phyloP scores from a whole-genome alignment of 1,140 invertebrate species.

The Dinoponera quadriceps region DNA sequence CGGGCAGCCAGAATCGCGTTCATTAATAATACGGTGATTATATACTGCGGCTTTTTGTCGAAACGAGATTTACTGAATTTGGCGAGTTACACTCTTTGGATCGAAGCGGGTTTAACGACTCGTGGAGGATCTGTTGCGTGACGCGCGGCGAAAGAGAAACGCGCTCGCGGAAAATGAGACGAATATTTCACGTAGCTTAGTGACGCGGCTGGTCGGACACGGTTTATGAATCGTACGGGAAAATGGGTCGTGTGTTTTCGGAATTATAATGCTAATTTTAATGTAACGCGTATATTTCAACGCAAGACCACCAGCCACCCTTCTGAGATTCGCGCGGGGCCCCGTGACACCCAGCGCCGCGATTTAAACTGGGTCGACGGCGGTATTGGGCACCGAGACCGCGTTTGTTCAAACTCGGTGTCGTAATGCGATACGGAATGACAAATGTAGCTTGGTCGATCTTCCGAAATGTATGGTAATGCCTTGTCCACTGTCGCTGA shows the following conservation, averaged over 20 bases:
- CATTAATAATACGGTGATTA: conserved; percentile 57
- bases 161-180: conserved; percentile 6
- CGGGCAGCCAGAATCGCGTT: conserved; percentile 38
- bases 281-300: neutral
- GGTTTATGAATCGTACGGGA: too few relatives aligned
- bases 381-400: conserved; percentile 2
- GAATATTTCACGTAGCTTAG: neutral
- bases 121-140: neutral
- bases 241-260: neutral
- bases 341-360: neutral
- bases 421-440: conserved; percentile 62
- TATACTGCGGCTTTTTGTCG: conserved; percentile 41
- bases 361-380: conserved; percentile 32
- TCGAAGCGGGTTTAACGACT: neutral
- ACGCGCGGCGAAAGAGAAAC: too few relatives aligned
- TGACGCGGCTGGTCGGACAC: neutral
- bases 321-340: neutral
- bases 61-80: conserved; percentile 49
- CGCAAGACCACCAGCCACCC: too few relatives aligned
- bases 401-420: conserved; percentile 18
- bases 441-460: conserved; percentile 51
- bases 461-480: conserved; percentile 64
- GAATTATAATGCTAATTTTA: conserved; percentile 11
- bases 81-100: conserved; percentile 18
- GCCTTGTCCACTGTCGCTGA: conserved; percentile 3